Conservation (phyloP, 2,888 invertebrate genomes). For the Lasioglossum villosulum region DNA sequence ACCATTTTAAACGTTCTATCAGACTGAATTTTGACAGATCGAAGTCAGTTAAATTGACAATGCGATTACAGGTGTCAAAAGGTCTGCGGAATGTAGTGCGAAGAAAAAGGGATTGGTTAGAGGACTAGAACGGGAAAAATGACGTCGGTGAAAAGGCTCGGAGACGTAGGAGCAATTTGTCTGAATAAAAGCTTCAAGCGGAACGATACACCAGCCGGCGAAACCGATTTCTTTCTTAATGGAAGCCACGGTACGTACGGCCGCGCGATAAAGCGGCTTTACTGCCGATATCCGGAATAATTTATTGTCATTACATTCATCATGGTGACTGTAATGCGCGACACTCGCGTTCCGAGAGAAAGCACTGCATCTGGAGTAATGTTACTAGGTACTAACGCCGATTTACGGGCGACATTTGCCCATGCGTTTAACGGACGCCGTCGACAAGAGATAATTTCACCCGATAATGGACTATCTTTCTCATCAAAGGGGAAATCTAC, state of each 20-base stretch:
- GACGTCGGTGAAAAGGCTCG: slow-evolving; percentile 3
- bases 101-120: background rate
- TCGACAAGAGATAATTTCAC: slow-evolving; percentile 52
- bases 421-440: slow-evolving; percentile 53
- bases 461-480: slow-evolving; percentile 46
- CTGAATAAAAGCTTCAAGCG: slow-evolving; percentile 27
- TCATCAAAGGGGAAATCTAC: slow-evolving; percentile 18
- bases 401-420: slow-evolving; percentile 65
- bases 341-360: slow-evolving; percentile 57
- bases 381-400: slow-evolving; percentile 65
- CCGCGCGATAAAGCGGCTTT: slow-evolving; percentile 61
- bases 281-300: slow-evolving; percentile 63
- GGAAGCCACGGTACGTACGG: slow-evolving; percentile 43
- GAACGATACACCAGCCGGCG: slow-evolving; percentile 36
- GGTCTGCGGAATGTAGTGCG: background rate
- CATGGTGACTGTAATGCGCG: slow-evolving; percentile 55
- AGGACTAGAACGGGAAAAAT: background rate
- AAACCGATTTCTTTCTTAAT: slow-evolving; percentile 52
- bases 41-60: background rate
- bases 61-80: background rate
- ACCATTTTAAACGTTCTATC: background rate
- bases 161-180: slow-evolving; percentile 29
- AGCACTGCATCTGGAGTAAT: slow-evolving; percentile 57
- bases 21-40: background rate
- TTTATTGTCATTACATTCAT: slow-evolving; percentile 68